Percentiles rank a stretch among this genome's conserved stretches.
Conservation (phyloP, 2,797 vertebrate genomes). For the Gastrophryne carolinensis region DNA sequence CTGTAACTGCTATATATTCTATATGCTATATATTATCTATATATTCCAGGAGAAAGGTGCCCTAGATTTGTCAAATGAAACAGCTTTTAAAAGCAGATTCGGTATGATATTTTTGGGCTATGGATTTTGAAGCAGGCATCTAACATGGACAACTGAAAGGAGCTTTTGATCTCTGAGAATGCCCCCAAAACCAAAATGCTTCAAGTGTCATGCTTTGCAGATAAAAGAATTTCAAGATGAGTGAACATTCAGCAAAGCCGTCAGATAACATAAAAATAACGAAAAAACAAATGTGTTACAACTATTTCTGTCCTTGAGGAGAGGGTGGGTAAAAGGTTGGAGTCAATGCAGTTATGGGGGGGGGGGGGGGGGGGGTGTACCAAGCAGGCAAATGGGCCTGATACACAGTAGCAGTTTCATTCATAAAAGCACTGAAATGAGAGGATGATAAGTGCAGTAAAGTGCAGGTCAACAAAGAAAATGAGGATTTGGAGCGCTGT, state of each 20-base stretch:
- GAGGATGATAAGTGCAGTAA: too few species aligned
- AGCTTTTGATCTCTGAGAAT: constrained; percentile 7
- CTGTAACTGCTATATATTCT: background rate
- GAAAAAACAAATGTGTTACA: too few species aligned
- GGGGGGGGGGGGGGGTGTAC: too few species aligned
- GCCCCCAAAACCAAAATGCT: background rate
- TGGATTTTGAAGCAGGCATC: background rate
- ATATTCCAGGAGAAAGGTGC: background rate
- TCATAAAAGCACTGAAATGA: too few species aligned
- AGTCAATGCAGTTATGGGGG: too few species aligned
- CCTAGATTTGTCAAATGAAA: constrained; percentile 21
- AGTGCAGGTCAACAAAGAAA: too few species aligned
- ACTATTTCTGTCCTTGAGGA: too few species aligned
- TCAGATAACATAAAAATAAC: too few species aligned
- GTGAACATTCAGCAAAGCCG: background rate
- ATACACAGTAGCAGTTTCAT: too few species aligned
- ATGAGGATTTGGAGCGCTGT: too few species aligned
- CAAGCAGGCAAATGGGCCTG: too few species aligned
- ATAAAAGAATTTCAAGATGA: background rate
- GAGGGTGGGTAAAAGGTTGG: too few species aligned
- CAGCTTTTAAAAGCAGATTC: background rate
- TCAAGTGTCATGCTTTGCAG: background rate
- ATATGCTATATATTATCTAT: background rate
- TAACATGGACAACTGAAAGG: background rate
- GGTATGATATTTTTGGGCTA: background rate